Evolutionary conservation across 2,797 vertebrate species (phyloP).

Genomic region (Cyprinodon diabolis): DNA sequence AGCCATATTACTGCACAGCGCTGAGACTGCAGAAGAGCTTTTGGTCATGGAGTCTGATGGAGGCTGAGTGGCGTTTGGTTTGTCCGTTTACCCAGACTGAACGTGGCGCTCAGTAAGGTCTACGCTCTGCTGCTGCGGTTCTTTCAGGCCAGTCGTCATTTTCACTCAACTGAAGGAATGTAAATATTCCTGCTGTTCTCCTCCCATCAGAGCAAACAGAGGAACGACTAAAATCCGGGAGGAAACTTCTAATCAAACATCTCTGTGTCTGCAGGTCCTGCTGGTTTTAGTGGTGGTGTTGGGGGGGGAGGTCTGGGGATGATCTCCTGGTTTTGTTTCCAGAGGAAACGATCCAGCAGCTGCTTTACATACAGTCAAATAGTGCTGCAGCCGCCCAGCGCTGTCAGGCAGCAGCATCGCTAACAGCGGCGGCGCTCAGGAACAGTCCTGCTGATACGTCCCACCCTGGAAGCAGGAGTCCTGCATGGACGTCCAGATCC

Average conservation of each 20-base stretch:
- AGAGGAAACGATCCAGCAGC: conserved; percentile 7
- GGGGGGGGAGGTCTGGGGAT: no score
- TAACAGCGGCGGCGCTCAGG: not conserved
- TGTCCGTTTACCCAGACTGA: no score
- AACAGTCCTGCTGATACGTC: not conserved
- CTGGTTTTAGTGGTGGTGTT: no score
- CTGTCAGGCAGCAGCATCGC: not conserved
- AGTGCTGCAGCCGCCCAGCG: not conserved
- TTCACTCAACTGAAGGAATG: not conserved
- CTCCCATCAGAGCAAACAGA: conserved; percentile 16
- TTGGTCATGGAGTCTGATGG: no score
- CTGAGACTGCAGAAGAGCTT: no score
- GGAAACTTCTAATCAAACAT: not conserved
- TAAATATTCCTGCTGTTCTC: conserved; percentile 22
- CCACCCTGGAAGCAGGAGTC: not conserved
- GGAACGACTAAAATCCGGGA: not conserved
- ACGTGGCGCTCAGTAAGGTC: no score
- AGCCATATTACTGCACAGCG: no score
- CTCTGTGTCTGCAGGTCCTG: not conserved
- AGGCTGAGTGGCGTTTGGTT: no score
- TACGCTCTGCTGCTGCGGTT: not conserved
- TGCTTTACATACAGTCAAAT: conserved; percentile 59
- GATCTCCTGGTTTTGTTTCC: not conserved
- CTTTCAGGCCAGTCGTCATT: not conserved
- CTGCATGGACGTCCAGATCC: not conserved